These are phyloP conservation scores for Trogon melanurus DNA, from an alignment of 2,113 vertebrate species.

Conservation along the genomic window DNA sequence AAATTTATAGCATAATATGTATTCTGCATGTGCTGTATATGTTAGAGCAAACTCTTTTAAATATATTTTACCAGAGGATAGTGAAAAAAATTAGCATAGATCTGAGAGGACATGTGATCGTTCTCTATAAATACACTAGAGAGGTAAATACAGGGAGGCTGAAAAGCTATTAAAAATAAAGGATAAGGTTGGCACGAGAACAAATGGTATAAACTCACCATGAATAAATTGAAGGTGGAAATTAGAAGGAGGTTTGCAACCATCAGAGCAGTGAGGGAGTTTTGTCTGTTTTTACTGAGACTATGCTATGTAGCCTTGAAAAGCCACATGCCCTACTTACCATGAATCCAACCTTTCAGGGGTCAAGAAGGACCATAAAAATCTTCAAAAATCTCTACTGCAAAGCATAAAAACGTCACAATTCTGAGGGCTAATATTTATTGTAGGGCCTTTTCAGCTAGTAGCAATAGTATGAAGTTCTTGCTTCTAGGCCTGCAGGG, in stretches of 20 bases:
- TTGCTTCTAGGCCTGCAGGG: neutral
- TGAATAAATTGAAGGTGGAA: constrained; percentile 43
- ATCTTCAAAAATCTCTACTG: neutral
- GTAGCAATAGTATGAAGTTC: neutral
- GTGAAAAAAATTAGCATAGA: constrained; percentile 11
- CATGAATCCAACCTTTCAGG: neutral
- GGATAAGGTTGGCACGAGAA: constrained; percentile 43
- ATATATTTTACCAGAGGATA: neutral
- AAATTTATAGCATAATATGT: neutral
- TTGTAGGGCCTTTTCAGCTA: neutral
- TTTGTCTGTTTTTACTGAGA: constrained; percentile 33
- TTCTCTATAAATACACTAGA: constrained; percentile 16
- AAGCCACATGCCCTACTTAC: constrained; percentile 10
- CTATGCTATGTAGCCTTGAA: neutral
- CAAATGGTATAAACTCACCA: constrained; percentile 21
- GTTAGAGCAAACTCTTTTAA: neutral
- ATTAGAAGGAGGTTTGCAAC: constrained; percentile 35
- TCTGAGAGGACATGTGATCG: neutral
- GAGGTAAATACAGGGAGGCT: constrained; percentile 11
- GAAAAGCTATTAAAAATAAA: constrained; percentile 58
- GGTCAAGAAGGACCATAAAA: constrained; percentile 11
- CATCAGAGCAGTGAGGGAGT: constrained; percentile 21
- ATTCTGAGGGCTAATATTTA: neutral
- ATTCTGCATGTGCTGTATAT: neutral
- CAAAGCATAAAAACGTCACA: neutral